Conservation (phyloP, 1,140 invertebrate species). For the Armadillidium nasatum region DNA sequence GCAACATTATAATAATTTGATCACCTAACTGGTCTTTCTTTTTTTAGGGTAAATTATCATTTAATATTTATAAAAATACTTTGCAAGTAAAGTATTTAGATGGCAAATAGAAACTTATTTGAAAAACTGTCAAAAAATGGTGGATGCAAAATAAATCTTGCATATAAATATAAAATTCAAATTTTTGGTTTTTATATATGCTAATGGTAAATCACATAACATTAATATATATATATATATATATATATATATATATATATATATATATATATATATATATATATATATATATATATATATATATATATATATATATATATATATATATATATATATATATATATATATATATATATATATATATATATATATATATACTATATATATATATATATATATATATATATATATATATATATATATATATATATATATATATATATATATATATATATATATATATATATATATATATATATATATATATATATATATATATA, state of each 20-base stretch:
- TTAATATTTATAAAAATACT: too few relatives aligned
- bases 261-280: neutral
- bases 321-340: neutral
- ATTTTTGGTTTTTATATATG: too few relatives aligned
- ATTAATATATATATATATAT: neutral
- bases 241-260: neutral
- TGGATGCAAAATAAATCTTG: too few relatives aligned
- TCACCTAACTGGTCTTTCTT: too few relatives aligned
- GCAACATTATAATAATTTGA: too few relatives aligned
- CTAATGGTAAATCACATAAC: too few relatives aligned
- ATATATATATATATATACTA: neutral
- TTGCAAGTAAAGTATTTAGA: too few relatives aligned
- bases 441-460: slow-evolving; percentile 4
- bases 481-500: slow-evolving; percentile 19
- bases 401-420: slow-evolving; percentile 21
- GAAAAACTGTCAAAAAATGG: too few relatives aligned
- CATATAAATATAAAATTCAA: too few relatives aligned
- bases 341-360: neutral
- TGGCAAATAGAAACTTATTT: too few relatives aligned
- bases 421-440: slow-evolving; percentile 1
- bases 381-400: slow-evolving; percentile 12
- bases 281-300: slow-evolving; percentile 6
- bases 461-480: slow-evolving; percentile 13
- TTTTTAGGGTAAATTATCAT: too few relatives aligned
- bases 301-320: slow-evolving; percentile 14